Base-by-base conservation (phyloP, 2,888 invertebrate species). In the Diploptera punctata region DNA sequence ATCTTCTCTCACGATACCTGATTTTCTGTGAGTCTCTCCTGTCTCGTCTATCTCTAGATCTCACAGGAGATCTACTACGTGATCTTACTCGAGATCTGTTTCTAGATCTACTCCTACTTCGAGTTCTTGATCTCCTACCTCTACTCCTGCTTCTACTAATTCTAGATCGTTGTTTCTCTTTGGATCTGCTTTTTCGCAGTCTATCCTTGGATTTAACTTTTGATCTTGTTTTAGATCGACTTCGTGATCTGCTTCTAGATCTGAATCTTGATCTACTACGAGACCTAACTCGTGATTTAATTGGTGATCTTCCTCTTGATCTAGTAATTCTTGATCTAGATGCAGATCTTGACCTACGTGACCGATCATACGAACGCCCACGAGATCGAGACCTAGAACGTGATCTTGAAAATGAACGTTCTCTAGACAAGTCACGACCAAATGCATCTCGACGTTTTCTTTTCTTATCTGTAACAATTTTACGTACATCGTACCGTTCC, bases 401-500 rank as follows among this genome's bases (percentile, higher is more conserved):
- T 9, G 79, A 73, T 68, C 75, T 71, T 19, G 74, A 75, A 4
- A 75, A 54, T 9, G 83, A 82, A 33, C 83, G 81, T 49, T 84
- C 85, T 4, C 84, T 80, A 0, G 87, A 86, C 19, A 91, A 86
- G 82, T 94, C 94, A 13, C 94, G 86, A 0, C 94, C 94, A 82
- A 93, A 94, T 67, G 91, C 88, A 82, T 94, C 93, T 82, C 91
- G 93, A 70, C 88, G 84, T 43, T 86, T 85, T 72, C 87, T 84
- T 60, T 79, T 78, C 0, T 90, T 89, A 75, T 91, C 91, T 4
- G 90, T 87, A 9, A 95, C 91, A 44, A 95, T 84, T 74, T 91
- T 90, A 49, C 95, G 86, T 10, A 95, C 94, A 84, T 94, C 91
- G 81, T 95, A 95, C 2, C 95, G 87, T 78, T 92, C 92, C 67